Evolutionary conservation across 1,140 invertebrate species (phyloP).

Genomic region (Rhyacophila brunnea): DNA sequence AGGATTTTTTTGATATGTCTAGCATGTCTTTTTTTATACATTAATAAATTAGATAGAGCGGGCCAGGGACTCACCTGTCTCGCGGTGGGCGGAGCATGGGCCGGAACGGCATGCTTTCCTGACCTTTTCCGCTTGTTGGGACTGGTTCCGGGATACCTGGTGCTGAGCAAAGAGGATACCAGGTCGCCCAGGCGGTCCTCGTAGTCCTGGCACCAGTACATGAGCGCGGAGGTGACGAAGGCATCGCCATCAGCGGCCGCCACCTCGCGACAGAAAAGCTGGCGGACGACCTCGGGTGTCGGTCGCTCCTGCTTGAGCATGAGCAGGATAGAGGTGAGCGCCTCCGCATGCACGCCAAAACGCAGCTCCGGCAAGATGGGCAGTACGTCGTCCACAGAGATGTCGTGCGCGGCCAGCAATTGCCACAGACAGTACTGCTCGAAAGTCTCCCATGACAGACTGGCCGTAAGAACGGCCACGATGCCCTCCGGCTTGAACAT

Average conservation of each 20-base stretch:
- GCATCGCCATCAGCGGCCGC: constrained; percentile 69
- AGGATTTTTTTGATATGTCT: too few relatives aligned
- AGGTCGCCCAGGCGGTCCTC: constrained; percentile 87
- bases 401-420: constrained; percentile 87
- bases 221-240: constrained; percentile 85
- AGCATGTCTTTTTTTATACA: too few relatives aligned
- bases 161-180: constrained; percentile 72
- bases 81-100: constrained; percentile 56
- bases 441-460: constrained; percentile 92
- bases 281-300: constrained; percentile 79
- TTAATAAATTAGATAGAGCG: too few relatives aligned
- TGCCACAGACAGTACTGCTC: constrained; percentile 98
- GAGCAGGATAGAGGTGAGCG: constrained; percentile 85
- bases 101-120: constrained; percentile 62
- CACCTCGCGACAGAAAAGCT: constrained; percentile 79
- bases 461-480: constrained; percentile 72
- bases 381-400: constrained; percentile 84
- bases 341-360: constrained; percentile 86
- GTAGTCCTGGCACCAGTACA: constrained; percentile 90
- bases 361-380: constrained; percentile 88
- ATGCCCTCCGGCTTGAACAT: constrained; percentile 78
- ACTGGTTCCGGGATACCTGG: constrained; percentile 79
- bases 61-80: constrained; percentile 56
- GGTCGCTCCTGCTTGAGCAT: constrained; percentile 91
- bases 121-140: constrained; percentile 88